Conservation (phyloP, 2,113 vertebrate genomes). For the Atractosteus spatula region DNA sequence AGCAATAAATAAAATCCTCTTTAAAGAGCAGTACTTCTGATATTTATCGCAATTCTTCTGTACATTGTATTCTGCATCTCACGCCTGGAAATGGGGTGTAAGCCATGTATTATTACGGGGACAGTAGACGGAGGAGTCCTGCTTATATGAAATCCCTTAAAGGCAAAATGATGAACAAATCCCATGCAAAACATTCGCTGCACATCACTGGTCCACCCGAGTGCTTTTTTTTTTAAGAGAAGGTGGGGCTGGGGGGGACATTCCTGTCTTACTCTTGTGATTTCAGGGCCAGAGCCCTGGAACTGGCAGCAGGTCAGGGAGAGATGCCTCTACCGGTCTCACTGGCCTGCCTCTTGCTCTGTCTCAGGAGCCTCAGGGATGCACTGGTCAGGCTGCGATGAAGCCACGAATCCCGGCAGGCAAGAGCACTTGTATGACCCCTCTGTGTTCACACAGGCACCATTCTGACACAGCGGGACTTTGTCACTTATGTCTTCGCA, state of each 20-base stretch:
- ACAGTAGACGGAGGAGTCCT: slow-evolving; percentile 34
- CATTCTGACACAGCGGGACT: slow-evolving; percentile 77
- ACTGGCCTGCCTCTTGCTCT: background rate
- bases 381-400: slow-evolving; percentile 75
- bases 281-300: slow-evolving; percentile 51
- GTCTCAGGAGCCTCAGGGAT: slow-evolving; percentile 60
- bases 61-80: slow-evolving; percentile 17
- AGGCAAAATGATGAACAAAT: slow-evolving; percentile 49
- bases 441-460: slow-evolving; percentile 82
- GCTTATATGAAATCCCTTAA: slow-evolving; percentile 53
- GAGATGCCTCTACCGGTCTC: background rate
- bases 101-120: slow-evolving; percentile 34
- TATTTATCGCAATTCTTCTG: slow-evolving; percentile 8
- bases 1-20: background rate
- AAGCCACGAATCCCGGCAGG: slow-evolving; percentile 70
- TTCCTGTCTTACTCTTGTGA: slow-evolving; percentile 51
- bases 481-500: slow-evolving; percentile 81
- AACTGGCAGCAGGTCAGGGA: background rate
- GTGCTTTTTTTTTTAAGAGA: slow-evolving; percentile 18
- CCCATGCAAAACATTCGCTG: slow-evolving; percentile 56
- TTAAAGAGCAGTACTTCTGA: slow-evolving; percentile 13
- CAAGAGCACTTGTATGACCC: slow-evolving; percentile 89
- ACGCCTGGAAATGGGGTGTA: slow-evolving; percentile 25
- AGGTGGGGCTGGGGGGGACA: slow-evolving; percentile 36
- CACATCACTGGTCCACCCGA: slow-evolving; percentile 45